Conservation (phyloP, 2,888 invertebrate species). For the Lordiphosa fenestrarum region DNA sequence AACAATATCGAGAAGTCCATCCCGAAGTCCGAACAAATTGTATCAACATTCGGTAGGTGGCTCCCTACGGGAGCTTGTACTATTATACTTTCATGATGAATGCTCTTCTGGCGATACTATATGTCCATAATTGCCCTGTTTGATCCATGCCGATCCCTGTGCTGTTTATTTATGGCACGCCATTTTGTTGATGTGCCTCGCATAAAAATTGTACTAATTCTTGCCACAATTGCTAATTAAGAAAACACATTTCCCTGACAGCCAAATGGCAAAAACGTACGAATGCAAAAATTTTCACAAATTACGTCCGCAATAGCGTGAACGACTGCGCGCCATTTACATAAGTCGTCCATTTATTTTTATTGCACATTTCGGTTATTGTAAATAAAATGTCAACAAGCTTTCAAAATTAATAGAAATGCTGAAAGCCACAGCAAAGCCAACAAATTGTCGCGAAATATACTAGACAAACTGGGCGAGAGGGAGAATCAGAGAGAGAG, state of each 20-base stretch:
- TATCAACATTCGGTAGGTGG: too few relatives aligned
- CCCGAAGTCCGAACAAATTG: too few relatives aligned
- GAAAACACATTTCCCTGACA: slow-evolving; percentile 46
- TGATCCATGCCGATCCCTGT: too few relatives aligned
- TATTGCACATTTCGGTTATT: slow-evolving; percentile 38
- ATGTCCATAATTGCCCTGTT: too few relatives aligned
- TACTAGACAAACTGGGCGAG: slow-evolving; percentile 2
- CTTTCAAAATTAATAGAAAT: slow-evolving; percentile 37
- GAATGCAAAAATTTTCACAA: slow-evolving; percentile 20
- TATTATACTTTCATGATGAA: too few relatives aligned
- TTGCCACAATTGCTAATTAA: slow-evolving; percentile 38
- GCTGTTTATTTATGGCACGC: slow-evolving; percentile 8
- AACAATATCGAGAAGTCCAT: too few relatives aligned
- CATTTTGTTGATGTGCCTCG: slow-evolving; percentile 27
- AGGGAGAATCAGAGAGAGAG: background rate
- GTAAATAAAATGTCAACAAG: slow-evolving; percentile 43
- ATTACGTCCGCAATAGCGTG: slow-evolving; percentile 25
- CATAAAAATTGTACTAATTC: slow-evolving; percentile 30
- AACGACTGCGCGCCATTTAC: slow-evolving; percentile 28
- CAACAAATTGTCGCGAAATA: slow-evolving; percentile 3
- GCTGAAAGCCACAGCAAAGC: slow-evolving; percentile 15
- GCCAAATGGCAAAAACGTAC: slow-evolving; percentile 28
- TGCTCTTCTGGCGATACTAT: too few relatives aligned
- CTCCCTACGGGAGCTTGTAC: too few relatives aligned
- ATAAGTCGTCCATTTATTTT: slow-evolving; percentile 41